Conservation (phyloP, 1,140 invertebrate species). For the Caligus rogercresseyi region DNA sequence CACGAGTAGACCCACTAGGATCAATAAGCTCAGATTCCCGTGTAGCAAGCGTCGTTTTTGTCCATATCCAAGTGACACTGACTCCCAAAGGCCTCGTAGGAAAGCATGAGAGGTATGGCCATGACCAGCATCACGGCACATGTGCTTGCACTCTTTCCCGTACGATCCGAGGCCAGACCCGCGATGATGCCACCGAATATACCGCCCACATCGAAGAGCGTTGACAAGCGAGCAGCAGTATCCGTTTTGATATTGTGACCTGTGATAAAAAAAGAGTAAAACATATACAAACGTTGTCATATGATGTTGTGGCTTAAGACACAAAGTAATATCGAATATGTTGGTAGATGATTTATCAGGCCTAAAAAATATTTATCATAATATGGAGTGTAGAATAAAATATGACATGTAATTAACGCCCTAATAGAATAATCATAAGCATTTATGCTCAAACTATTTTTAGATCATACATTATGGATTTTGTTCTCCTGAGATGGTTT, state of each 20-base stretch:
- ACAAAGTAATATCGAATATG: too few species aligned
- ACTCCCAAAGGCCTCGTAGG: conserved; percentile 17
- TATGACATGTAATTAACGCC: too few species aligned
- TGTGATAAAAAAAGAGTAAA: not conserved
- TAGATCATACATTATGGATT: too few species aligned
- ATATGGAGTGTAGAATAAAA: too few species aligned
- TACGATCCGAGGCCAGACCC: conserved; percentile 63
- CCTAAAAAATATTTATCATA: too few species aligned
- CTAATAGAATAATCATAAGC: too few species aligned
- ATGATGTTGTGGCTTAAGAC: too few species aligned
- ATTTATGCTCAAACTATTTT: too few species aligned
- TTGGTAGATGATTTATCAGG: too few species aligned
- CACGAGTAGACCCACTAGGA: conserved; percentile 60
- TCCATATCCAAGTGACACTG: not conserved
- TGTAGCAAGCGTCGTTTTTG: conserved; percentile 14
- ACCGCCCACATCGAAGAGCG: conserved; percentile 72
- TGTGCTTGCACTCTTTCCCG: conserved; percentile 59
- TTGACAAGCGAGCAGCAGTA: conserved; percentile 6
- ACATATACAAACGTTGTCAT: too few species aligned
- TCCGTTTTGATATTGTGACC: not conserved
- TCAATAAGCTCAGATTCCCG: conserved; percentile 48
- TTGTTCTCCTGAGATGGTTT: too few species aligned
- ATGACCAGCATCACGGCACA: conserved; percentile 61
- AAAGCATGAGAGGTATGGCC: conserved; percentile 49
- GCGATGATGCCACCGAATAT: conserved; percentile 72